Conservation (phyloP, 2,113 vertebrate species). For the Myiozetetes cayanensis region DNA sequence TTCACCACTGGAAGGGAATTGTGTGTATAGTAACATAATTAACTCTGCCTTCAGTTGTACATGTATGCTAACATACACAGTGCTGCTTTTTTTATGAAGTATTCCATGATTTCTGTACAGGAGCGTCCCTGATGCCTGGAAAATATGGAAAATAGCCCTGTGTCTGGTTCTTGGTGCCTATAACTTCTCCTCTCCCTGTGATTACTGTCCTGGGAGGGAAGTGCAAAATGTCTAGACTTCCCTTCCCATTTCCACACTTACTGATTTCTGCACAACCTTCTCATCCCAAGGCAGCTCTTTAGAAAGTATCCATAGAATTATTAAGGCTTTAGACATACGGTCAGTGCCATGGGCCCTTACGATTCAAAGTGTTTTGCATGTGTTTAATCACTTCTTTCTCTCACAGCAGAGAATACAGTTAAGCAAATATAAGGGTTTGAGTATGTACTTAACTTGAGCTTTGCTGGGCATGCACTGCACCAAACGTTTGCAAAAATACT, state of each 20-base stretch:
- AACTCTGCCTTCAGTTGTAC: neutral
- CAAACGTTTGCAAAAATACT: slow-evolving; percentile 13
- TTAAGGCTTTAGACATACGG: neutral
- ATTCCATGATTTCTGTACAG: neutral
- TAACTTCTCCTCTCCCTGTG: neutral
- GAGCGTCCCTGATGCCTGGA: neutral
- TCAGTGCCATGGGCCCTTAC: neutral
- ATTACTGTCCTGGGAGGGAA: neutral
- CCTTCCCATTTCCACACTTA: neutral
- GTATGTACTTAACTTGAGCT: neutral
- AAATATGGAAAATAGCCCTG: neutral
- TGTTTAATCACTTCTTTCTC: neutral
- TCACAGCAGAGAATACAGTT: neutral
- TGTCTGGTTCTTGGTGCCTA: neutral
- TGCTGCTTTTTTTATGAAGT: neutral
- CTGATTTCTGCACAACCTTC: neutral
- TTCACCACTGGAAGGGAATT: neutral
- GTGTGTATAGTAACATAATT: neutral
- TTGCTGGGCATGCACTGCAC: neutral
- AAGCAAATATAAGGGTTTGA: neutral
- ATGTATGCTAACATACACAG: neutral
- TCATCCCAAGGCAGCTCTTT: neutral
- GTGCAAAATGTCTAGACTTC: neutral
- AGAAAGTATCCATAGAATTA: neutral
- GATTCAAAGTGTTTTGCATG: neutral